Base-by-base conservation (phyloP, 2,888 invertebrate species). In the Pachycephus smyrnensis region DNA sequence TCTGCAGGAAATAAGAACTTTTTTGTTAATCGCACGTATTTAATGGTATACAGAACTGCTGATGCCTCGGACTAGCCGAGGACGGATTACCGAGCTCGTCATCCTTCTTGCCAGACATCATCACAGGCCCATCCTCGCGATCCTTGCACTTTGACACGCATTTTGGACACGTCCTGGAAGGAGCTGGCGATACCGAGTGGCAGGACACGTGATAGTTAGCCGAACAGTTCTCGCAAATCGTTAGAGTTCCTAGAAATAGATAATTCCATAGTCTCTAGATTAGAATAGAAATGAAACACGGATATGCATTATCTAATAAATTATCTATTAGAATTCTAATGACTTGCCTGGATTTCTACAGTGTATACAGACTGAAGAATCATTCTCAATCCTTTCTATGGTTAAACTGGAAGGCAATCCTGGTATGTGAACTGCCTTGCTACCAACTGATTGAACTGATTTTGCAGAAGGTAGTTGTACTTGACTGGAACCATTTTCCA, bases 401-500 rank as follows among this genome's bases (percentile, higher is more conserved):
- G 93, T 93, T n/a, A 93, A 86, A 71, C 93, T 92, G 80, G 93
- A 92, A 1, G 93, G 93, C 77, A 93, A 87, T 82, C 93, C 93
- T 1, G 93, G 93, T 85, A 93, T 93, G 75, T 91, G 88, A 40
- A 91, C 88, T 23, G 89, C 83, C 79, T 90, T 89, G 78, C 79
- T 87, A 73, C 84, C 85, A 35, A 84, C 80, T 35, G 86, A 82
- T 77, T 87, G 86, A 37, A 85, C 81, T 11, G 86, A 80, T 78
- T 85, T 89, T 3, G 89, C 88, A 75, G 89, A 87, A 9, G 89
- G 78, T 74, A 86, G 75, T 80, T 82, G 85, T 15, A 77, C 77
- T 73, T 85, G 86, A 40, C 75, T 78, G 11, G 81, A 75, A 3
- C 84, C 86, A 75, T 88, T 86, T 32, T 89, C 87, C 40, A 82